Evolutionary conservation across 2,113 vertebrate genomes (phyloP), one percentile per base, ranked within the genome.

Genomic region (Oceanites oceanicus): DNA sequence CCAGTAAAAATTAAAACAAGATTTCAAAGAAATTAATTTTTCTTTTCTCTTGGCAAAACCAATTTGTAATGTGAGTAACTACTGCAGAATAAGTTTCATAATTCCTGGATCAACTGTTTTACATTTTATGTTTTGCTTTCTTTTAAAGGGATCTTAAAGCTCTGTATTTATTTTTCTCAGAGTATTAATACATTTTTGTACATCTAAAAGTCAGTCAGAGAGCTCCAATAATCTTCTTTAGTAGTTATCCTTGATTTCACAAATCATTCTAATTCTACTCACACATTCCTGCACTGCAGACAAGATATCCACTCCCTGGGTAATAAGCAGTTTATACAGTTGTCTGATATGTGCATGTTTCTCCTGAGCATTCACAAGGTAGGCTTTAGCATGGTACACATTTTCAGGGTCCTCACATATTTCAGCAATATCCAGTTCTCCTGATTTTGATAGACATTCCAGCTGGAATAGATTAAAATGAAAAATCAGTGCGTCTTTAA

Each of bases 231-330:
- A 49, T 77, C n/a, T 53, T 81, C 20, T 36, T 63, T n/a, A 7
- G n/a, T 34, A 62, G 53, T 70, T 44, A 29, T 22, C 32, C 14
- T 47, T 52, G 47, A 75, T 71, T 78, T 72, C 15, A 62, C 23
- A 78, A 26, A 70, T 74, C 4, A 30, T 70, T 92, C 15, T 36
- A 38, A 47, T 68, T 61, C 65, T 89, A 96, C 99, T 98, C 96
- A 98, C 98, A 95, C 97, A 96, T 47, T 95, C 86, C 96, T 99
- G 98, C 78, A 98, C 91, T 76, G 98, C 97, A 96, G 98, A 98
- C 96, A 98, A 97, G 97, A 99, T 74, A 91, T 98, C 96, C 80
- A 97, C 94, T 85, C 98, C 99, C 71, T 99, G 97, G 6, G 97
- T 95, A 76, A 98, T 92, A 27, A 98, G 97, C 30, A 98, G 97